These are phyloP conservation scores for Bradypodion pumilum DNA, from an alignment of 2,797 vertebrate genomes.

Conservation along the genomic window DNA sequence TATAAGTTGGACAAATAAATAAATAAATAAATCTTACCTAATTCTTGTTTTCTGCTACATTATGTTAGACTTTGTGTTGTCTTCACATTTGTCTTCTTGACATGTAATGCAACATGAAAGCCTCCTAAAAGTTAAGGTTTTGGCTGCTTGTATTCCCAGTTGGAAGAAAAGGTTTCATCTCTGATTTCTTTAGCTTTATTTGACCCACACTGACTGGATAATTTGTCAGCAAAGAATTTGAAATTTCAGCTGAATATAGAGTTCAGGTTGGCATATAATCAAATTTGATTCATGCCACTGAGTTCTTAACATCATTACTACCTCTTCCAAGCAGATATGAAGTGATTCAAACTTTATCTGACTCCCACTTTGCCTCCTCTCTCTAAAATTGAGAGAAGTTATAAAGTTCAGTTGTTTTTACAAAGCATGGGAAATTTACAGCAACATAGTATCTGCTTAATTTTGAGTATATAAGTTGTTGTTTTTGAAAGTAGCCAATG, in stretches of 20 bases:
- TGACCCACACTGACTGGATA: conserved; percentile 36
- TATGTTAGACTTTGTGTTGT: conserved; percentile 13
- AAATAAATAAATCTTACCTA: conserved; percentile 20
- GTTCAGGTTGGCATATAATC: conserved; percentile 21
- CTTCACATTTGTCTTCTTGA: conserved; percentile 24
- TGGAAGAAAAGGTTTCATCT: conserved; percentile 21
- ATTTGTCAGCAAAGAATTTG: conserved; percentile 30
- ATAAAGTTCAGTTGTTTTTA: not conserved
- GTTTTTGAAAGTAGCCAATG: not conserved
- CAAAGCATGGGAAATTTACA: not conserved
- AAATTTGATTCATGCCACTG: not conserved
- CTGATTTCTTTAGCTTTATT: conserved; percentile 30
- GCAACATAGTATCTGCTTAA: not conserved
- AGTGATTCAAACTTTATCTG: not conserved
- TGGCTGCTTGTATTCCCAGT: conserved; percentile 5
- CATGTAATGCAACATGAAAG: conserved; percentile 12
- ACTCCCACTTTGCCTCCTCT: not conserved
- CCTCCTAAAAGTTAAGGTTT: not conserved
- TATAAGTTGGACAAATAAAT: no score
- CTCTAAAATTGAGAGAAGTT: not conserved
- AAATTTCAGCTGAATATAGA: not conserved
- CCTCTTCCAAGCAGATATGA: not conserved
- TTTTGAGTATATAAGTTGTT: not conserved
- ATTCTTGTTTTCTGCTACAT: conserved; percentile 3
- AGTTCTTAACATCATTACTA: not conserved